These are phyloP conservation scores for Agonopterix heracliana DNA, from an alignment of 2,888 invertebrate species.

Conservation along the genomic window DNA sequence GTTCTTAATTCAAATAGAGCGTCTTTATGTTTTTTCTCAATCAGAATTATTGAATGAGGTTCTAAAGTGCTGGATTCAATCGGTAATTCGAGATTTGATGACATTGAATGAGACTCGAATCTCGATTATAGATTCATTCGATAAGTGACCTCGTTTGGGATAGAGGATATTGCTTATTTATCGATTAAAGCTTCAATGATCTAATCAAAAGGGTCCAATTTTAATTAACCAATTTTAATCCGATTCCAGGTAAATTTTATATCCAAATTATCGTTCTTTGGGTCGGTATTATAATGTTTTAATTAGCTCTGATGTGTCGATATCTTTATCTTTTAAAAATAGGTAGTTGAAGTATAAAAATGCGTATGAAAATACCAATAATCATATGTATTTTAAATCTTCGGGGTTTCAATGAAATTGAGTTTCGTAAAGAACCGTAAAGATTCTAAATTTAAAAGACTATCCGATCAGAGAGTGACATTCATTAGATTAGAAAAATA, in stretches of 20 bases:
- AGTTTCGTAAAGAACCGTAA: conserved; percentile 15
- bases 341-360: conserved; percentile 17
- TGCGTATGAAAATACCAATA: conserved; percentile 18
- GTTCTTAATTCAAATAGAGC: conserved; percentile 70
- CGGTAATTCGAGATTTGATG: conserved; percentile 48
- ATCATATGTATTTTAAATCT: conserved; percentile 27
- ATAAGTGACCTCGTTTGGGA: conserved; percentile 70
- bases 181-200: conserved; percentile 57
- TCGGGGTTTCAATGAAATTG: conserved; percentile 20
- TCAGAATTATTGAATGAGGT: conserved; percentile 41
- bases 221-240: conserved; percentile 23
- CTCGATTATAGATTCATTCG: conserved; percentile 73
- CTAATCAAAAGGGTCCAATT: conserved; percentile 40
- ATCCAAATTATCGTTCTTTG: conserved; percentile 16
- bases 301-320: conserved; percentile 30
- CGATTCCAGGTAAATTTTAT: conserved; percentile 18
- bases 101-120: conserved; percentile 55
- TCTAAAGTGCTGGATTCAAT: conserved; percentile 53
- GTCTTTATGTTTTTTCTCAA: conserved; percentile 58
- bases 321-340: conserved; percentile 24
- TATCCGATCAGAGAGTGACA: conserved; percentile 62
- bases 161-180: conserved; percentile 70
- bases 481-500: conserved; percentile 65
- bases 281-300: conserved; percentile 16
- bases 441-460: conserved; percentile 47